A percentile compares a stretch with the other conserved stretches of the same genome.
Conservation (phyloP, 2,888 invertebrate species). For the Cephus spinipes region DNA sequence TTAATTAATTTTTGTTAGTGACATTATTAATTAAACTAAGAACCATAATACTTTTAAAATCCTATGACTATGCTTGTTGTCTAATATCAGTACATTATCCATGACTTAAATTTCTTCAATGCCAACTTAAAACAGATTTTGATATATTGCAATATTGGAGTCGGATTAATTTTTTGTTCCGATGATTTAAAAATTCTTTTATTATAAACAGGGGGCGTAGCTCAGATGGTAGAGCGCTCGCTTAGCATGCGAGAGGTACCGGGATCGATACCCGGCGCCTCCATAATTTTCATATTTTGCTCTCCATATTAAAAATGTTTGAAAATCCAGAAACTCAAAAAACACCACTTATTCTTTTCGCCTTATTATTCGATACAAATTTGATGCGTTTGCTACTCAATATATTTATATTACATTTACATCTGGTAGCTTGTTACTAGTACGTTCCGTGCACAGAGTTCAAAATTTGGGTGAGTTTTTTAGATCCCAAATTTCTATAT, state of each 20-base stretch:
- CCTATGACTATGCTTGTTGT: neutral
- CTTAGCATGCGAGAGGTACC: slow-evolving; percentile 65
- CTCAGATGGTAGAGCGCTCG: slow-evolving; percentile 65
- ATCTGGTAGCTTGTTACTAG: neutral
- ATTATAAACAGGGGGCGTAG: slow-evolving; percentile 53
- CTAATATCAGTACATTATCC: neutral
- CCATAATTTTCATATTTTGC: slow-evolving; percentile 31
- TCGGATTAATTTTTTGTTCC: neutral
- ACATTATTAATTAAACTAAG: neutral
- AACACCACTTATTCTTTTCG: no score
- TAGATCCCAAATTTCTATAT: neutral
- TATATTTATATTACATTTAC: neutral
- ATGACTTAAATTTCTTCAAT: neutral
- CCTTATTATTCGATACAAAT: neutral
- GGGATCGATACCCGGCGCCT: slow-evolving; percentile 63
- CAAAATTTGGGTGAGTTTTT: neutral
- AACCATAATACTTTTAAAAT: neutral
- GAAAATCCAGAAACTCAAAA: no score
- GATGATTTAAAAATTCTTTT: neutral
- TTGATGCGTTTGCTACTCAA: neutral
- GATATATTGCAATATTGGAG: neutral
- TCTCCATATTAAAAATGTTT: no score
- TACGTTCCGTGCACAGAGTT: neutral
- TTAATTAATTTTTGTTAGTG: neutral
- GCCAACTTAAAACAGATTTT: neutral